Percentiles rank a stretch among this genome's conserved stretches.
Conservation (phyloP, 2,113 vertebrate genomes). For the Lepus timidus region DNA sequence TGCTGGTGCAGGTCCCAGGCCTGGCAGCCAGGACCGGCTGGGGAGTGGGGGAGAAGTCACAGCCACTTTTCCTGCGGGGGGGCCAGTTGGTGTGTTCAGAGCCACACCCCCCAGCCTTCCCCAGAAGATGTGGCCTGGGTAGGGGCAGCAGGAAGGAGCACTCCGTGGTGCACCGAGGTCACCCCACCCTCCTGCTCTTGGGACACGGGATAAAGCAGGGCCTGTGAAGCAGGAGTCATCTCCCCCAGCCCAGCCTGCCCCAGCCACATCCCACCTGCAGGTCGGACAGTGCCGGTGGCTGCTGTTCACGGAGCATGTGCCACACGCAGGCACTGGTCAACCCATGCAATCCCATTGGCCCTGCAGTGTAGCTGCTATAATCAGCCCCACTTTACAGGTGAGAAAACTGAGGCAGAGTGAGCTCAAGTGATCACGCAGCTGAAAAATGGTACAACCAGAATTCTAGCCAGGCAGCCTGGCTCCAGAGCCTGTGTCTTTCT, state of each 20-base stretch:
- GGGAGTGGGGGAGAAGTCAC: neutral
- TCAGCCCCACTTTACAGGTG: neutral
- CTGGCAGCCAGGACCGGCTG: neutral
- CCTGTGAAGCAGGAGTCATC: neutral
- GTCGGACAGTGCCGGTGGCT: neutral
- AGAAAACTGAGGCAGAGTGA: neutral
- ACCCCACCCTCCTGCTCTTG: neutral
- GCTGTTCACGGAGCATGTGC: neutral
- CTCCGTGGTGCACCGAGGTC: neutral
- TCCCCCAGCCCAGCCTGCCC: neutral
- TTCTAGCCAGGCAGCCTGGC: neutral
- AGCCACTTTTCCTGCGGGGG: neutral
- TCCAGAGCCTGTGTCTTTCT: neutral
- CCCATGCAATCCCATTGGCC: neutral
- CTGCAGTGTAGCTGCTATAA: neutral
- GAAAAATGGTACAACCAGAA: neutral
- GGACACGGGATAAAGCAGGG: neutral
- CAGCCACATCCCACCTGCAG: neutral
- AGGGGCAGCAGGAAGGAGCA: neutral
- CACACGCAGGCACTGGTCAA: fast-evolving
- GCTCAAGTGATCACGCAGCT: neutral
- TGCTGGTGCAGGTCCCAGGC: neutral
- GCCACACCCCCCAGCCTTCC: neutral
- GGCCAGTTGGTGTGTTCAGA: neutral
- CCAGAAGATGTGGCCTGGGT: neutral